These are phyloP conservation scores for Lasioglossum vierecki DNA, from an alignment of 2,888 invertebrate genomes.

Conservation along the genomic window DNA sequence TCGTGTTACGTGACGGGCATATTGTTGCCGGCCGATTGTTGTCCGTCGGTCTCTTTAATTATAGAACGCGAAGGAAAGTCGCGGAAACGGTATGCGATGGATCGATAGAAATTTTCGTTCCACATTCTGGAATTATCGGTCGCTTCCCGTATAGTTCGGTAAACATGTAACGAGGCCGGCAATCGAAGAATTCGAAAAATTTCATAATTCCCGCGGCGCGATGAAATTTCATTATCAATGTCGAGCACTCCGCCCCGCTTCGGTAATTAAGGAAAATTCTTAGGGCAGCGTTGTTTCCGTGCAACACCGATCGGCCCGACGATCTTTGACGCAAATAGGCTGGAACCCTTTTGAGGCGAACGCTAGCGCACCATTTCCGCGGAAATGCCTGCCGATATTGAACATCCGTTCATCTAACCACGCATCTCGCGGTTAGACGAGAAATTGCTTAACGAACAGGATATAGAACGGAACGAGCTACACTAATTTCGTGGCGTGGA, in stretches of 20 bases:
- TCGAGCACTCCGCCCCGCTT: neutral
- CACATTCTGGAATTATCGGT: conserved; percentile 23
- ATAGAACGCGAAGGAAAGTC: neutral
- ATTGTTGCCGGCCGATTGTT: neutral
- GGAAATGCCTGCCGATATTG: conserved; percentile 76
- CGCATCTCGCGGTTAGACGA: conserved; percentile 65
- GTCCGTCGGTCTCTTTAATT: conserved; percentile 17
- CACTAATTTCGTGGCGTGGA: conserved; percentile 60
- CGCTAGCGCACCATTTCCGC: conserved; percentile 37
- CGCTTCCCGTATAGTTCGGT: conserved; percentile 18
- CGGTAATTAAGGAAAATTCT: conserved; percentile 45
- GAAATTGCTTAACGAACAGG: conserved; percentile 73
- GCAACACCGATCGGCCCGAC: neutral
- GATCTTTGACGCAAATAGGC: conserved; percentile 45
- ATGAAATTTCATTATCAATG: conserved; percentile 47
- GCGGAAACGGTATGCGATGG: conserved; percentile 13
- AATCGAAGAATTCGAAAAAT: conserved; percentile 44
- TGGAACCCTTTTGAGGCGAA: conserved; percentile 11
- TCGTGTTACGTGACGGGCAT: neutral
- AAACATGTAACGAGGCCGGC: conserved; percentile 35
- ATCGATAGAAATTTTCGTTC: conserved; percentile 50
- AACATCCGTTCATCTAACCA: conserved; percentile 74
- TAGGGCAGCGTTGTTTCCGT: conserved; percentile 15
- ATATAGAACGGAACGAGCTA: conserved; percentile 62
- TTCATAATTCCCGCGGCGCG: conserved; percentile 43